A percentile compares a stretch with the other conserved stretches of the same genome.
Conservation (phyloP, 2,888 invertebrate species). For the Corbicula japonica region DNA sequence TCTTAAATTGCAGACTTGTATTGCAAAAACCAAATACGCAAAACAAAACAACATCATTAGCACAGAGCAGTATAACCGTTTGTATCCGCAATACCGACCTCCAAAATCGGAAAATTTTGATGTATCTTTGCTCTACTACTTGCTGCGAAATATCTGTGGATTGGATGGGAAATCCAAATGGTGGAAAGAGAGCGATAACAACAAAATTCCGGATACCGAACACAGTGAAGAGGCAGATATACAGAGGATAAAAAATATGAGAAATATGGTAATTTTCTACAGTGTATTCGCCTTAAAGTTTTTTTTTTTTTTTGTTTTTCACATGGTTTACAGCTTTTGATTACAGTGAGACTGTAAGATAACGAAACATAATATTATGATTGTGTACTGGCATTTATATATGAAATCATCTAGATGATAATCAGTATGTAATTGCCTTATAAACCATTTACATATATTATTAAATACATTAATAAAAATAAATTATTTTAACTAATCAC, state of each 20-base stretch:
- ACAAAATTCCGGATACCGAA: constrained; percentile 1
- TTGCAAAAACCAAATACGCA: neutral
- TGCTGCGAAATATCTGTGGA: constrained; percentile 12
- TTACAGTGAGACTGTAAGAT: neutral
- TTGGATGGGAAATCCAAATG: neutral
- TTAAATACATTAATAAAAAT: no score
- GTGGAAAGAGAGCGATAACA: constrained; percentile 12
- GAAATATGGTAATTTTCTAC: constrained; percentile 12
- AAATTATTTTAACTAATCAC: no score
- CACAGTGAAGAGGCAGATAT: neutral
- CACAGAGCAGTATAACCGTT: neutral
- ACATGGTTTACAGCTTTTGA: neutral
- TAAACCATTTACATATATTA: neutral
- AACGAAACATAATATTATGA: neutral
- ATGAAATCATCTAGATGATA: neutral
- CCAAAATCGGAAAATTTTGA: constrained; percentile 7
- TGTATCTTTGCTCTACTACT: constrained; percentile 7
- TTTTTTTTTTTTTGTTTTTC: neutral
- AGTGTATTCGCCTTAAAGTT: neutral
- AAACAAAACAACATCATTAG: neutral
- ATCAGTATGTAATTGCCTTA: neutral
- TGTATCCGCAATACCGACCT: neutral
- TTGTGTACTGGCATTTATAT: neutral
- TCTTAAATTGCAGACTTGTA: neutral
- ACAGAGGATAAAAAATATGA: constrained; percentile 9